Percentiles rank a stretch among this genome's conserved stretches.
These are phyloP conservation scores for Melanostoma mellinum DNA, from an alignment of 2,888 invertebrate genomes.

Conservation along the genomic window DNA sequence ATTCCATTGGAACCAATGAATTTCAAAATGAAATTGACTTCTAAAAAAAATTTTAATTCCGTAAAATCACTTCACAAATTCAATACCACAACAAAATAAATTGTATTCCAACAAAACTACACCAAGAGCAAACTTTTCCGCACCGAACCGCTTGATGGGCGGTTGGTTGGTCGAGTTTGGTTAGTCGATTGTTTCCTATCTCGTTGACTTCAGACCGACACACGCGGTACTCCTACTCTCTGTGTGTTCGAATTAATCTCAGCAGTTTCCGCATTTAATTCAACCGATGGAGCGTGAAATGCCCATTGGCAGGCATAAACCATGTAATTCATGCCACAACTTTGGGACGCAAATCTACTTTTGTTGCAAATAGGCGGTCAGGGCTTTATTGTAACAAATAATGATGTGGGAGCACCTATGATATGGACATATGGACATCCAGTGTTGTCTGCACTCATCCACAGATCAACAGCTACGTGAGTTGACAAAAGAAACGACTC, in stretches of 20 bases:
- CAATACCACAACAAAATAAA: slow-evolving; percentile 51
- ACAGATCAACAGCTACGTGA: not conserved
- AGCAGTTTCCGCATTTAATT: slow-evolving; percentile 71
- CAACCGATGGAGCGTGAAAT: slow-evolving; percentile 67
- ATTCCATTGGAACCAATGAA: slow-evolving; percentile 22
- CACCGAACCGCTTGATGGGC: slow-evolving; percentile 4
- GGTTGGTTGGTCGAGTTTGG: not conserved
- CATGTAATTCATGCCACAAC: slow-evolving; percentile 63
- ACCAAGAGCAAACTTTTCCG: not conserved
- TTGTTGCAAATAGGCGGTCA: slow-evolving; percentile 8
- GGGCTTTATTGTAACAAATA: not conserved
- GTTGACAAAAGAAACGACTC: slow-evolving; percentile 48
- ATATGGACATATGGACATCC: not conserved
- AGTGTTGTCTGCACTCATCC: not conserved
- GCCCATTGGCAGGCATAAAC: slow-evolving; percentile 62
- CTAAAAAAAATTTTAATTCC: slow-evolving; percentile 15
- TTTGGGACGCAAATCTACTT: slow-evolving; percentile 46
- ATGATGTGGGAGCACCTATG: slow-evolving; percentile 15
- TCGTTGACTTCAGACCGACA: not conserved
- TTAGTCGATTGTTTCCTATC: not conserved
- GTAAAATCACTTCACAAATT: slow-evolving; percentile 40
- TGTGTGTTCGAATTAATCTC: slow-evolving; percentile 61
- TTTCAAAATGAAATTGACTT: slow-evolving; percentile 12
- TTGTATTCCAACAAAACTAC: not conserved
- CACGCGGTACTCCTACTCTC: slow-evolving; percentile 22